Base-by-base conservation (phyloP, 2,113 vertebrate species). In the Carollia perspicillata region DNA sequence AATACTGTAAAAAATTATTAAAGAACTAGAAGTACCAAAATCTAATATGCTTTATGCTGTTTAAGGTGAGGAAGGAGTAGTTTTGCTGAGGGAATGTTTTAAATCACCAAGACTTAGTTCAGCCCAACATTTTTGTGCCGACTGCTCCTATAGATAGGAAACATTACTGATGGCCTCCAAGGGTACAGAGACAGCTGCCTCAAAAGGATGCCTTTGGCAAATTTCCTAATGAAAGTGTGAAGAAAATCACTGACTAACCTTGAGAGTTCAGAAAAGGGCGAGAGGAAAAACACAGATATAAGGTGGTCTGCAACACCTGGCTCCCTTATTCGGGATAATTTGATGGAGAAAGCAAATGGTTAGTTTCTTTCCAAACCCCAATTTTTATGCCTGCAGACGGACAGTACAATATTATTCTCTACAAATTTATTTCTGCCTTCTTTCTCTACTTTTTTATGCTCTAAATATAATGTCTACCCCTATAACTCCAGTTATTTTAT, bases 171-270 rank as follows among this genome's bases (percentile, higher is more conserved):
- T 97, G 98, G 98, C 97, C 98, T 98, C 98, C 97, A 95, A 97
- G 98, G 98, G 98, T 97, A 97, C 98, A 98, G 97, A 98, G 98
- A 98, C 98, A 98, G 98, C 97, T 98, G 98, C 98, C 98, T 98
- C 98, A 96, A 97, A 98, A 98, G 96, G 97, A 98, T 97, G 98
- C 97, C 98, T 98, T 97, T 98, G 98, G 98, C 98, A 98, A 98
- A 97, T 97, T 98, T 98, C 98, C 98, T 98, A 98, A 98, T 98
- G 98, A 98, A 98, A 98, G 98, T 97, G 97, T 97, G 97, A 98
- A 98, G 97, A 97, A 98, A 98, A 98, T 97, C 97, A 98, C 97
- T 97, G 97, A 98, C 96, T 98, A 98, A 98, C 97, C 98, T 98
- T 98, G 98, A 98, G 97, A 98, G 98, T 97, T 98, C 98, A 98